Evolutionary conservation across 2,888 invertebrate genomes (phyloP).

Genomic region (Thumatha senex): DNA sequence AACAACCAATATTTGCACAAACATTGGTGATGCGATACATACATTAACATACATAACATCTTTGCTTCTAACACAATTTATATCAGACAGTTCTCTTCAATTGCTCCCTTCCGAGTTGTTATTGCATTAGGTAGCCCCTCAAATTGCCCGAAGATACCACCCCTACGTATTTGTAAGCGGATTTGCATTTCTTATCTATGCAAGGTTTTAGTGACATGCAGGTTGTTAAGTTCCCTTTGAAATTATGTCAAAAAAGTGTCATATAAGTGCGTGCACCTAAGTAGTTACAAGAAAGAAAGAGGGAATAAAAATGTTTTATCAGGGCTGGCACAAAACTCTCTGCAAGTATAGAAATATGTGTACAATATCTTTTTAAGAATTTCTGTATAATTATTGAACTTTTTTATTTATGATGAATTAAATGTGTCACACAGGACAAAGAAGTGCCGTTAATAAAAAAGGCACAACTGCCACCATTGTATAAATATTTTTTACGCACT

Average conservation of each 20-base stretch:
- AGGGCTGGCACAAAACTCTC: too few species aligned
- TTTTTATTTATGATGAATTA: too few species aligned
- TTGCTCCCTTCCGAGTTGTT: conserved; percentile 55
- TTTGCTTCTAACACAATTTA: conserved; percentile 38
- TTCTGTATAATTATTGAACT: too few species aligned
- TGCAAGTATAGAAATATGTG: too few species aligned
- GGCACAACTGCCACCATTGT: too few species aligned
- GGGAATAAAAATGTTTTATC: neutral
- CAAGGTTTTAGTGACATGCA: conserved; percentile 42
- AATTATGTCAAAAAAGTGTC: too few species aligned
- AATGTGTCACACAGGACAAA: too few species aligned
- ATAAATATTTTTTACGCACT: too few species aligned
- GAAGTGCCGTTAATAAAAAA: too few species aligned
- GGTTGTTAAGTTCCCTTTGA: conserved; percentile 2
- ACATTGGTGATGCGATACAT: conserved; percentile 5
- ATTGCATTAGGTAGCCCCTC: conserved; percentile 52
- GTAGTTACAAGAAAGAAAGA: neutral
- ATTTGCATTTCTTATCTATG: conserved; percentile 56
- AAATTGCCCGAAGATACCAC: conserved; percentile 57
- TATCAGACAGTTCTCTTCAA: conserved; percentile 41
- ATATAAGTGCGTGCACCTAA: neutral
- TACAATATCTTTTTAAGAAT: too few species aligned
- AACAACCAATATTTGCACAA: neutral
- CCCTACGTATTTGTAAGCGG: conserved; percentile 51
- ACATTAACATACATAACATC: conserved; percentile 13